Conservation (phyloP, 1,140 invertebrate species). For the Chionoecetes opilio region DNA sequence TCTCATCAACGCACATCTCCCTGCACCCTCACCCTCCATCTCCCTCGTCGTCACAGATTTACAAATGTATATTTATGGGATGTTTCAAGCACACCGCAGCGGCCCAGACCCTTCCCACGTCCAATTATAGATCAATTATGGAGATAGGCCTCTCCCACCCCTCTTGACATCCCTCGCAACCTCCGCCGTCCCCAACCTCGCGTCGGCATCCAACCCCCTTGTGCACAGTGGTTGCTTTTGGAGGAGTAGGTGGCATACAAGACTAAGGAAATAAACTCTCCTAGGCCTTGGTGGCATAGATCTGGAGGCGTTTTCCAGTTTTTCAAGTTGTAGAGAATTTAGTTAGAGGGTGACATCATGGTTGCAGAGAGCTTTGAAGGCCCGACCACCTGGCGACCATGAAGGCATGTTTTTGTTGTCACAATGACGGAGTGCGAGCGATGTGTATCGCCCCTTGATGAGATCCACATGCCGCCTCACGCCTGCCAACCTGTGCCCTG, state of each 20-base stretch:
- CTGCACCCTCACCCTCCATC: conserved; percentile 28
- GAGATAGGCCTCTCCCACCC: conserved; percentile 11
- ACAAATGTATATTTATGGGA: conserved; percentile 70
- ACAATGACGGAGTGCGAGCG: not conserved
- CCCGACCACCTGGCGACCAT: not conserved
- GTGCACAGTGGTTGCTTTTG: not conserved
- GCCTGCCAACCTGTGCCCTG: not conserved
- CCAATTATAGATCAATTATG: conserved; percentile 71
- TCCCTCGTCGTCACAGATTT: conserved; percentile 67
- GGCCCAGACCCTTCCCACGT: conserved; percentile 34
- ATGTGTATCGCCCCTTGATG: conserved; percentile 8
- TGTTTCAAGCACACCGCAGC: conserved; percentile 53
- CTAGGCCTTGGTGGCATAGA: too few species aligned
- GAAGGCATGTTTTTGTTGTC: not conserved
- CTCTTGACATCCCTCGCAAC: not conserved
- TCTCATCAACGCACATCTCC: not conserved
- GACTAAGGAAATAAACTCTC: too few species aligned
- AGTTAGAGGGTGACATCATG: not conserved
- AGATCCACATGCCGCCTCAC: conserved; percentile 4
- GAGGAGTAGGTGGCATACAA: not conserved
- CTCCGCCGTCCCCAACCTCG: not conserved
- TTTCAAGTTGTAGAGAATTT: not conserved
- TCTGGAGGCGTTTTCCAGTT: not conserved
- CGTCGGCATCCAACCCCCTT: not conserved
- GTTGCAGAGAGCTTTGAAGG: not conserved